Percentiles rank a stretch among this genome's conserved stretches.
Evolutionary conservation across 1,140 invertebrate species (phyloP).

Genomic region (Aphelenchoides fujianensis): DNA sequence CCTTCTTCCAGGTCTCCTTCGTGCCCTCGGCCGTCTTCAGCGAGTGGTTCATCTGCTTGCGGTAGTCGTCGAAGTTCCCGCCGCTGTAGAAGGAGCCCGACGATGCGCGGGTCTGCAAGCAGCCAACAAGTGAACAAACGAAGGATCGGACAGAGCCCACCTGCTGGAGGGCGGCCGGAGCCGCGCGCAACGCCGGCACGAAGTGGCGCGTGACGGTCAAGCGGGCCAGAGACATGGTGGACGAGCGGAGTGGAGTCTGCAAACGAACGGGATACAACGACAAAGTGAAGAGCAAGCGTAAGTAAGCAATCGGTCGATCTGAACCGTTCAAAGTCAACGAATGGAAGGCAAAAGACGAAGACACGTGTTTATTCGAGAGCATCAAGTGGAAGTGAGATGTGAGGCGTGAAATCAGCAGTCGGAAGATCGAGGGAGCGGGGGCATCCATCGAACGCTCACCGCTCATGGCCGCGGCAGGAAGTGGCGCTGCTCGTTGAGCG

Average conservation of each 20-base stretch:
- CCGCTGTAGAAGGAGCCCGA: conserved; percentile 26
- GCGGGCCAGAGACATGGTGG: background rate
- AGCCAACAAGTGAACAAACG: conserved; percentile 20
- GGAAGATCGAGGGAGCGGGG: no score
- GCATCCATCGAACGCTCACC: no score
- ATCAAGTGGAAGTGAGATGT: no score
- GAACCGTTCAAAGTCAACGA: conserved; percentile 8
- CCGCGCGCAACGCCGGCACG: background rate
- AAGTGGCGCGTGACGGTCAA: background rate
- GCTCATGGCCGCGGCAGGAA: background rate
- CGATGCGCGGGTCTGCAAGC: conserved; percentile 25
- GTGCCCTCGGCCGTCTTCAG: conserved; percentile 7
- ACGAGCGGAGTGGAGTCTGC: background rate
- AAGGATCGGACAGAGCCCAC: background rate
- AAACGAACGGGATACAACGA: background rate
- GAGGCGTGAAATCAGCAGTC: no score
- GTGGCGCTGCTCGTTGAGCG: background rate
- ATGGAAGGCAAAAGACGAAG: conserved; percentile 65
- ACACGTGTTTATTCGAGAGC: background rate
- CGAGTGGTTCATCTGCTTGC: conserved; percentile 16
- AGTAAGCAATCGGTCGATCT: conserved; percentile 6
- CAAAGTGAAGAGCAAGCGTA: background rate
- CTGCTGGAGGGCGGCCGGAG: background rate
- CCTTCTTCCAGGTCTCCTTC: conserved; percentile 38
- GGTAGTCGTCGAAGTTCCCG: conserved; percentile 37